These are phyloP conservation scores for Pangasianodon hypophthalmus DNA, from an alignment of 2,113 vertebrate species.

Conservation along the genomic window DNA sequence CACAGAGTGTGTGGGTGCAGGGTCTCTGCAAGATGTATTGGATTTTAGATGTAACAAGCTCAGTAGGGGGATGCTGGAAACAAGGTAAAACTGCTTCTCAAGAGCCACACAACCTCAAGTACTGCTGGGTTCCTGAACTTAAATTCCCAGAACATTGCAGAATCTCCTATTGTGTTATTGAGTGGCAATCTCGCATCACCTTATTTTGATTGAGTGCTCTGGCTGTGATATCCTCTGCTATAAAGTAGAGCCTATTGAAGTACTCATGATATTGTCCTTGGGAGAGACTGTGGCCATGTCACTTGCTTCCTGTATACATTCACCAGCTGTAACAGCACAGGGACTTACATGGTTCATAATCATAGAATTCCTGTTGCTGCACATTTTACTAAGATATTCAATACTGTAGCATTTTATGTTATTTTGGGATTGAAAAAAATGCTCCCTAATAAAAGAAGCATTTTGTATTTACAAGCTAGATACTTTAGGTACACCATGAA, in stretches of 20 bases:
- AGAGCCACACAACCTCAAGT: background rate
- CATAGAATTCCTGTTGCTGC: background rate
- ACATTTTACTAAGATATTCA: background rate
- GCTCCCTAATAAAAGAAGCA: background rate
- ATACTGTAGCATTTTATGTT: background rate
- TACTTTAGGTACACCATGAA: too few relatives aligned
- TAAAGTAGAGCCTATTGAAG: background rate
- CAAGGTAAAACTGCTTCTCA: background rate
- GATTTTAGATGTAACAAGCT: slow-evolving; percentile 30
- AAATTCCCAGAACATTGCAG: slow-evolving; percentile 23
- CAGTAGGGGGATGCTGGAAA: slow-evolving; percentile 1
- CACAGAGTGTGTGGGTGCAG: background rate
- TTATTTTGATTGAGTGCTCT: slow-evolving; percentile 24
- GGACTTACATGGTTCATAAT: background rate
- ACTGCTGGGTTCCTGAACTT: slow-evolving; percentile 5
- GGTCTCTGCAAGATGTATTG: slow-evolving; percentile 6
- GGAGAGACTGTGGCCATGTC: background rate
- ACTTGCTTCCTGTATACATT: slow-evolving; percentile 1
- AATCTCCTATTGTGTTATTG: slow-evolving; percentile 18
- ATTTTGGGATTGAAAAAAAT: background rate
- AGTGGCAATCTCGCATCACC: slow-evolving; percentile 3
- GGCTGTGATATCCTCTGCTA: background rate
- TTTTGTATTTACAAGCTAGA: background rate
- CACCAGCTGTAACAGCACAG: background rate
- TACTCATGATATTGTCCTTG: slow-evolving; percentile 1